Evolutionary conservation across 1,140 invertebrate species (phyloP).

Genomic region (Penaeus indicus): DNA sequence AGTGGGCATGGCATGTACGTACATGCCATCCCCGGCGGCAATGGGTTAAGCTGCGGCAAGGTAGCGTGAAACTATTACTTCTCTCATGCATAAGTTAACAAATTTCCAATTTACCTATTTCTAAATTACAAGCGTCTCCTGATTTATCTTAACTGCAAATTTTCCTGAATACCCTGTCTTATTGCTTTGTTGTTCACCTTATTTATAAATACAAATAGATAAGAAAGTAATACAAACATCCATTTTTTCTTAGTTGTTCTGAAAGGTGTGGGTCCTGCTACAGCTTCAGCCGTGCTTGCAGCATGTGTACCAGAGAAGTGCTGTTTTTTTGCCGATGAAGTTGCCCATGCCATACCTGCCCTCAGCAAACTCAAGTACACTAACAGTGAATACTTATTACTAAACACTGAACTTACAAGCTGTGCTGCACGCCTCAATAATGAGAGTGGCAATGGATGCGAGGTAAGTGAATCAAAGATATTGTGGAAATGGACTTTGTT

Average conservation of each 20-base stretch:
- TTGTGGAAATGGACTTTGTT: no score
- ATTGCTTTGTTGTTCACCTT: not conserved
- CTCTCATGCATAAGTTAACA: no score
- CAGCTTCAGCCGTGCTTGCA: constrained; percentile 34
- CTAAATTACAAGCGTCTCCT: no score
- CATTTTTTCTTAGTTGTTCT: constrained; percentile 17
- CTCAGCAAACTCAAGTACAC: constrained; percentile 25
- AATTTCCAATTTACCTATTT: no score
- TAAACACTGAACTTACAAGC: not conserved
- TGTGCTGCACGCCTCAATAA: constrained; percentile 41
- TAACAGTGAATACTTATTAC: constrained; percentile 8
- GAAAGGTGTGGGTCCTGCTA: constrained; percentile 43
- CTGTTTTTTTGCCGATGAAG: constrained; percentile 47
- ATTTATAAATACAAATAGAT: not conserved
- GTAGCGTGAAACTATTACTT: no score
- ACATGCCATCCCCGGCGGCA: no score
- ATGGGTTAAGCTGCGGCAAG: no score
- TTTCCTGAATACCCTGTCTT: no score
- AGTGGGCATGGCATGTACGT: no score
- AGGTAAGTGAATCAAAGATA: not conserved
- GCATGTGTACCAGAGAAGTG: constrained; percentile 42
- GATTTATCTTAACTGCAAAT: no score
- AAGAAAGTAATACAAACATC: not conserved
- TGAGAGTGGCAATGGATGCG: not conserved
- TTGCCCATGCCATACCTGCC: constrained; percentile 28